Percentiles rank a stretch among this genome's conserved stretches.
Conservation (phyloP, 2,888 invertebrate genomes). For the Trypoxylon attenuatum region DNA sequence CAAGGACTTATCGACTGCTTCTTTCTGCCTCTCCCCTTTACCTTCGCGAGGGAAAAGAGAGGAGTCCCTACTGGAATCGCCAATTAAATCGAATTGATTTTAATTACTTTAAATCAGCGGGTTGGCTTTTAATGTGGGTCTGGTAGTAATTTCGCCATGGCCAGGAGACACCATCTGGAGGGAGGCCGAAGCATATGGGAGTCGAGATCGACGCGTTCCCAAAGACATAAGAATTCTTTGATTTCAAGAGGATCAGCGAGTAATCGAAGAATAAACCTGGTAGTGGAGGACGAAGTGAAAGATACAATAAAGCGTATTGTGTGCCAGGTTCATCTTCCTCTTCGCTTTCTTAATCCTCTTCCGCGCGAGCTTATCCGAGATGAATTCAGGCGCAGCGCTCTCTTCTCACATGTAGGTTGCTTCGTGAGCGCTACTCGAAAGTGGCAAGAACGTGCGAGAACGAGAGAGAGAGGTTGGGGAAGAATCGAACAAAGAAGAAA, state of each 20-base stretch:
- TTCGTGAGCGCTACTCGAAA: constrained; percentile 16
- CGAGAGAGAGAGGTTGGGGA: constrained; percentile 1
- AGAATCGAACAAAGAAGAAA: constrained; percentile 13
- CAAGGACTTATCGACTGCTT: too few species aligned
- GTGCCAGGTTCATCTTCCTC: constrained; percentile 39
- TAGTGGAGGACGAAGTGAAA: neutral
- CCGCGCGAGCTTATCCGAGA: constrained; percentile 8
- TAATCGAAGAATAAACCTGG: neutral
- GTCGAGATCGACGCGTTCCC: too few species aligned
- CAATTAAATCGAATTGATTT: neutral
- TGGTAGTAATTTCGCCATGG: neutral
- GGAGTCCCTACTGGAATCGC: too few species aligned
- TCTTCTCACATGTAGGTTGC: constrained; percentile 5
- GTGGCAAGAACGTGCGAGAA: neutral
- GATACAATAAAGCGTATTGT: constrained; percentile 60
- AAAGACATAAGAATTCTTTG: too few species aligned
- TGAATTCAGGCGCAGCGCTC: neutral
- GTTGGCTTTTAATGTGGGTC: neutral
- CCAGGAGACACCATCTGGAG: too few species aligned
- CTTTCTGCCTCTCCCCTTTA: too few species aligned
- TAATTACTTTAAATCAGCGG: neutral
- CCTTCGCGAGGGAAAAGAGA: too few species aligned
- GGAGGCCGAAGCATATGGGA: too few species aligned
- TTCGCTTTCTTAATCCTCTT: constrained; percentile 38
- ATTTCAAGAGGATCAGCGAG: too few species aligned